Evolutionary conservation across 1,140 invertebrate genomes (phyloP).

Genomic region (Hypsibius dujardini): DNA sequence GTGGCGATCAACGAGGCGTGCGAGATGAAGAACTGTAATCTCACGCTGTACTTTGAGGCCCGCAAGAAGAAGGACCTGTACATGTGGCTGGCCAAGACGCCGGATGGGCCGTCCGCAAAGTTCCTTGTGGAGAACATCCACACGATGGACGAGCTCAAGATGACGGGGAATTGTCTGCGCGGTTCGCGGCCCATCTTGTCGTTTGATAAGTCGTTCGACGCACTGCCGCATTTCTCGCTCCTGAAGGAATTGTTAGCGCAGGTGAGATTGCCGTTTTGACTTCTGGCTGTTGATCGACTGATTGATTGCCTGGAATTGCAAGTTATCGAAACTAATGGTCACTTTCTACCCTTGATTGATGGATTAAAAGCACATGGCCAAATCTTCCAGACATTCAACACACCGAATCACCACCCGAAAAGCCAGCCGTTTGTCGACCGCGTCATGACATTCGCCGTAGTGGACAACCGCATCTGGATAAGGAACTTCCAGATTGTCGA

Average conservation of each 20-base stretch:
- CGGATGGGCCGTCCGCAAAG: conserved; percentile 73
- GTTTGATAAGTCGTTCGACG: conserved; percentile 48
- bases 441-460: conserved; percentile 73
- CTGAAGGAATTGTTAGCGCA: background rate
- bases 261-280: background rate
- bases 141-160: conserved; percentile 88
- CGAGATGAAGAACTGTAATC: conserved; percentile 86
- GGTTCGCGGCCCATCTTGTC: conserved; percentile 82
- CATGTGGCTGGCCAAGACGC: conserved; percentile 73
- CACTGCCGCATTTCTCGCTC: background rate
- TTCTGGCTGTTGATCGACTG: background rate
- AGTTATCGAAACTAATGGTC: background rate
- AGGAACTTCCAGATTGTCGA: conserved; percentile 94
- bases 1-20: conserved; percentile 51
- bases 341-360: background rate
- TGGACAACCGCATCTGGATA: conserved; percentile 94
- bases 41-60: conserved; percentile 63
- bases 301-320: background rate
- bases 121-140: conserved; percentile 93
- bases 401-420: conserved; percentile 89
- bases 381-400: conserved; percentile 59
- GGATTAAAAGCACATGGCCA: background rate
- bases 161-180: conserved; percentile 90
- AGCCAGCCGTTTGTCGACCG: conserved; percentile 99
- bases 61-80: conserved; percentile 76